Evolutionary conservation across 2,888 invertebrate genomes (phyloP), one percentile per base, ranked within the genome.

Genomic region (Leptopilina drosophilae): DNA sequence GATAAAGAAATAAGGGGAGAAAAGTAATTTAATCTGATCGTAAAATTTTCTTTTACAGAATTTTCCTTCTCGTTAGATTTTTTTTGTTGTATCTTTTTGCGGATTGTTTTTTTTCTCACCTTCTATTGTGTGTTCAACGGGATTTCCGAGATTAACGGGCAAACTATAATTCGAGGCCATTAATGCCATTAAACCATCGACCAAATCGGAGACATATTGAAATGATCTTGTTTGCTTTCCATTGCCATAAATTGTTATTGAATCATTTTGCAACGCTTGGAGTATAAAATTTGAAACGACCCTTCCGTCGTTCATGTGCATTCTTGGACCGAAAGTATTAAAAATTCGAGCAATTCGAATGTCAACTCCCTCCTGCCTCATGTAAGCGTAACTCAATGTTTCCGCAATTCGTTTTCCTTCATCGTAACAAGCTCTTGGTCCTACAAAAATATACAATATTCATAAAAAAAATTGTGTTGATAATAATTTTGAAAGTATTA

Each of bases 391-490:
- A 85, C 96, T 95, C 80, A 99, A 93, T 0, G 99, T 98, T 92
- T 99, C 99, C 0, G 99, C 97, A 0, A 99, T 98, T 77, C 99
- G 94, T 92, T 99, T 99, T n/a, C 99, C 99, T 93, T 99, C 99
- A 90, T 99, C 99, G 89, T 99, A 99, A 92, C 99, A 99, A 0
- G 99, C 98, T 80, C 99, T 93, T 0, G 98, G 98, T 1, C 98
- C 96, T 96, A 33, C 3, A 88, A 88, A 92, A 82, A 81, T n/a
- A n/a, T n/a, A 76, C 49, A 78, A 78, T 76, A 42, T 42, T 42
- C 3, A 42, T 42, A 42, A 42, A 1, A 42, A 42, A 42, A 42
- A 5, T 42, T 42, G 26, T 26, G n/a, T 3, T 26, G 26, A 1
- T 26, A 26, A 1, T 26, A 33, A 33, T 33, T 33, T 33, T 5